Base-by-base conservation (phyloP, 2,888 invertebrate genomes). In the Lampropteryx suffumata region DNA sequence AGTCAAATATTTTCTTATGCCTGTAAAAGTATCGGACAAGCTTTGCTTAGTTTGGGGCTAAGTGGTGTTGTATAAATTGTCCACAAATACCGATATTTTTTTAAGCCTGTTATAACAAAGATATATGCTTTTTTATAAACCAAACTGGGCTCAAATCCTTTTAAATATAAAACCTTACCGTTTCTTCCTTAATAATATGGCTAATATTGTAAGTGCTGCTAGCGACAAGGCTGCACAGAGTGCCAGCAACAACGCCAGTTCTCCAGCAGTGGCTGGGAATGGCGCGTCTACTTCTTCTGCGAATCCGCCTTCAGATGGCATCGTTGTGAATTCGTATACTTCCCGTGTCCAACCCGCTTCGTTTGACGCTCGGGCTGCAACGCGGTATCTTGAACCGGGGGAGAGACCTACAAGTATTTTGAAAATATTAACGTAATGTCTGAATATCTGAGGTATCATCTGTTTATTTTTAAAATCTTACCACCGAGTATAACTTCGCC, bases 341-440 rank as follows among this genome's bases (percentile, higher is more conserved):
- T 92, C 92, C 0, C 92, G 86, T 37, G 92, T 92, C 83, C 91
- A 91, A 0, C 92, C 93, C 4, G 93, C 93, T 68, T 93, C 93
- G 69, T 92, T 93, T 5, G 91, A 90, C 17, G 92, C 93, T 0
- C 92, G 90, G 32, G 92, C 91, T 34, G 92, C 91, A 24, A 93
- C 82, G 42, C 92, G 92, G 71, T 92, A 93, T 73, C 93, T 90
- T 35, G 92, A 92, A 0, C 92, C 92, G 8, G 92, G 91, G 9
- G 83, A 76, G 57, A 93, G 79, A 39, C 89, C 89, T 86, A 57
- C 7, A 11, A 46, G 33, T 24, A 1, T 34, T 14, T 8, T 8
- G 17, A 17, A 17, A 17, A 4, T 17, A 17, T 17, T 4, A 7
- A 6, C 24, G 7, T 24, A 7, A 24, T 1, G 7, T 7, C 5